phyloP scores from a whole-genome alignment of 2,888 invertebrate species.

The Eristalis intricaria region DNA sequence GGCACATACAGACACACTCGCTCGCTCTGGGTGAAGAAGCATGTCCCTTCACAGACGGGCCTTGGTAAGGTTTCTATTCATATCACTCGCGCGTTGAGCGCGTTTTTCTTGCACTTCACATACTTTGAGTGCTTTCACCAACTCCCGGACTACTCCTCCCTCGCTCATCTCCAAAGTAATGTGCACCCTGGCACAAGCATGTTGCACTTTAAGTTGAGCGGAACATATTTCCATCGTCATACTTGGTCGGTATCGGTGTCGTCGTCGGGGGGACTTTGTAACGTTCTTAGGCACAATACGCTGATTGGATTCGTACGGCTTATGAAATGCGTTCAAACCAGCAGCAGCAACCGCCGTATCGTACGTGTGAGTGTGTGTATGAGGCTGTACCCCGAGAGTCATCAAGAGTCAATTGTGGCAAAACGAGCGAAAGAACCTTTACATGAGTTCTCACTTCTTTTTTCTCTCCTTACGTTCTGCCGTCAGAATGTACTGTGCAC shows the following conservation, averaged over 20 bases:
- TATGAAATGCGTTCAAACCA: slow-evolving; percentile 27
- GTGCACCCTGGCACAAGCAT: slow-evolving; percentile 24
- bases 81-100: slow-evolving; percentile 25
- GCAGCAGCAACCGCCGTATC: background rate
- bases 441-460: slow-evolving; percentile 27
- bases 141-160: background rate
- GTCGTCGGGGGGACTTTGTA: background rate
- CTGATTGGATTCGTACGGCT: slow-evolving; percentile 67
- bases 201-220: slow-evolving; percentile 53
- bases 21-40: background rate
- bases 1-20: background rate
- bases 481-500: background rate
- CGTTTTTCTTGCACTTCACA: slow-evolving; percentile 63
- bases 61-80: slow-evolving; percentile 65
- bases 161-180: background rate
- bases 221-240: background rate
- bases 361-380: background rate
- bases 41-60: slow-evolving; percentile 44
- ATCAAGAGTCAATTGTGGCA: slow-evolving; percentile 67
- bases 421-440: slow-evolving; percentile 69
- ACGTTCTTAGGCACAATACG: slow-evolving; percentile 28
- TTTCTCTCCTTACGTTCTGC: background rate
- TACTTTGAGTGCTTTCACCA: slow-evolving; percentile 48
- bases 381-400: slow-evolving; percentile 47
- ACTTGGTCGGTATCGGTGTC: background rate